Evolutionary conservation across 2,888 invertebrate genomes (phyloP), one percentile per base, ranked within the genome.

Genomic region (Frankliniella intonsa): DNA sequence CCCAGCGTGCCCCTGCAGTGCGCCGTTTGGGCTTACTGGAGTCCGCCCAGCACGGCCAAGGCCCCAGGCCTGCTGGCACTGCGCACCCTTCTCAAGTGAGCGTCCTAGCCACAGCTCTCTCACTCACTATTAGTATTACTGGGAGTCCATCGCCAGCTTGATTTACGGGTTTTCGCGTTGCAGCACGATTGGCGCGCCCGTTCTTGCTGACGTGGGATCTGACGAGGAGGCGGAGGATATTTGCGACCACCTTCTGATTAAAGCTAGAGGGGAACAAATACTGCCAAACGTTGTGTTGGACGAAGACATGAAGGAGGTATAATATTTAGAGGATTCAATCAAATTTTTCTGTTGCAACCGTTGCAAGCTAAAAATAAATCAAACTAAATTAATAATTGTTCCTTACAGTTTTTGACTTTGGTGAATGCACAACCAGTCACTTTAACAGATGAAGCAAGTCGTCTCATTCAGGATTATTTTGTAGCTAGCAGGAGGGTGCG

Each of bases 401-500:
- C 76, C 80, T 82, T 83, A 50, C 82, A 86, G 86, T 86, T 84
- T 81, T 81, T 86, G 79, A 82, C 83, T 76, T 84, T 85, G 62
- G 84, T 85, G 17, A 84, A 85, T 50, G 83, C 84, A 8, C 76
- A 84, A 12, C 81, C 84, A 25, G 86, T 86, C 22, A 83, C 83
- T 50, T 82, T 87, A 51, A 84, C 85, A 19, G 80, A 82, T 8
- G 86, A 86, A 25, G 90, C 90, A 0, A 85, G 86, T 10, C 84
- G 86, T 19, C 85, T 90, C 82, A 86, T 90, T 19, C 87, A 88
- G 83, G 87, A 88, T 82, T 90, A 90, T 84, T 90, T 88, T 85
- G 88, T 89, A 0, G 87, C 88, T 14, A 87, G 88, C 14, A 86
- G 90, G 81, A 85, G 86, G 51, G 85, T 87, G 27, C 86, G 89